Conservation (phyloP, 2,797 vertebrate species). For the Amniataba percoides region DNA sequence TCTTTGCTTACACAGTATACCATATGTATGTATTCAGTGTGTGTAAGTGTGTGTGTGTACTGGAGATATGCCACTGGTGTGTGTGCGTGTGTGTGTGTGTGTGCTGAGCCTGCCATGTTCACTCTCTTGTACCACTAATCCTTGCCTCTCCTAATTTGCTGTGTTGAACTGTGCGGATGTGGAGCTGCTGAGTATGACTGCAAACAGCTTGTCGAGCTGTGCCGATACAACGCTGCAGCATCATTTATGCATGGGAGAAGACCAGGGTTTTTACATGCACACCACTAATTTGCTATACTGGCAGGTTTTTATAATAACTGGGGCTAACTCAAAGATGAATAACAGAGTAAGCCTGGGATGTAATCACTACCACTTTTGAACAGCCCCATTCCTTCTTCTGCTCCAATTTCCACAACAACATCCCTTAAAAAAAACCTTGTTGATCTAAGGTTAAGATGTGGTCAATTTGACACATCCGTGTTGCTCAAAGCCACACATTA, state of each 20-base stretch:
- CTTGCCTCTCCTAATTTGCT: slow-evolving; percentile 82
- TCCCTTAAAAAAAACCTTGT: background rate
- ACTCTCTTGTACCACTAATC: slow-evolving; percentile 79
- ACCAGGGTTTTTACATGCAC: slow-evolving; percentile 77
- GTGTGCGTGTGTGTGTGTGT: slow-evolving; percentile 37
- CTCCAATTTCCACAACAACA: slow-evolving; percentile 37
- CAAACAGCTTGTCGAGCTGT: slow-evolving; percentile 79
- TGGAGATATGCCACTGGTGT: slow-evolving; percentile 31
- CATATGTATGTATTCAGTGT: slow-evolving; percentile 51
- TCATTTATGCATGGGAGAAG: slow-evolving; percentile 82
- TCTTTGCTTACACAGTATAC: slow-evolving; percentile 53
- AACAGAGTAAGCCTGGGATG: slow-evolving; percentile 45
- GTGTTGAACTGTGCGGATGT: slow-evolving; percentile 74
- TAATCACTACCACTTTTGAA: slow-evolving; percentile 47
- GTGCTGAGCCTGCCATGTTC: slow-evolving; percentile 75
- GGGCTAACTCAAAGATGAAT: slow-evolving; percentile 48
- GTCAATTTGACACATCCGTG: slow-evolving; percentile 6
- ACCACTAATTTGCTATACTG: slow-evolving; percentile 79
- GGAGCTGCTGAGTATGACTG: slow-evolving; percentile 76
- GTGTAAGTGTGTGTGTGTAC: slow-evolving; percentile 12
- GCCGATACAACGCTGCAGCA: slow-evolving; percentile 76
- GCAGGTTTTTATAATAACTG: slow-evolving; percentile 74
- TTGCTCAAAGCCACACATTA: slow-evolving; percentile 15
- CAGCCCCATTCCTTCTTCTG: slow-evolving; percentile 25
- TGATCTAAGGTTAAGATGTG: slow-evolving; percentile 18